Conservation (phyloP, 2,113 vertebrate genomes). For the Bufo gargarizans region DNA sequence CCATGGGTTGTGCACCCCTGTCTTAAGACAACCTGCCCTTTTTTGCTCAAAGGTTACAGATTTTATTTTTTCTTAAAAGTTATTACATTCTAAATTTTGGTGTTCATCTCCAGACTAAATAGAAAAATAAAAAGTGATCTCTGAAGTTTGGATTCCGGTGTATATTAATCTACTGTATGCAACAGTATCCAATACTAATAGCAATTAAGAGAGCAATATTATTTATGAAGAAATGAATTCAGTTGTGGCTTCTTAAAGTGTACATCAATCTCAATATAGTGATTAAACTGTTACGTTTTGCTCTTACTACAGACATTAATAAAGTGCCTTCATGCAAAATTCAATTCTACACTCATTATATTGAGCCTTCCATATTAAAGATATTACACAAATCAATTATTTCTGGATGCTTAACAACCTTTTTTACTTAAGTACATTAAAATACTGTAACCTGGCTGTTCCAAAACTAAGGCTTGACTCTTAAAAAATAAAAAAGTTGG, state of each 20-base stretch:
- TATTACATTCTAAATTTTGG: not conserved
- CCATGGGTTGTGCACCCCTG: no score
- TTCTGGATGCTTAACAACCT: conserved; percentile 17
- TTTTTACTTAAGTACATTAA: not conserved
- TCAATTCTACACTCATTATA: conserved; percentile 35
- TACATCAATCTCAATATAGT: conserved; percentile 36
- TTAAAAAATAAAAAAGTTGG: not conserved
- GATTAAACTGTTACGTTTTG: conserved; percentile 35
- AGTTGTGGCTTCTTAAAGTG: conserved; percentile 6
- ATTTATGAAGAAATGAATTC: conserved; percentile 29
- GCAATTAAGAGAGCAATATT: conserved; percentile 9
- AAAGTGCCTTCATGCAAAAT: conserved; percentile 29
- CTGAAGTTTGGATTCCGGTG: not conserved
- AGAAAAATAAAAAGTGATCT: not conserved
- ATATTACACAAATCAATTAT: conserved; percentile 16
- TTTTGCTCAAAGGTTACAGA: no score
- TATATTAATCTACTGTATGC: conserved; percentile 22
- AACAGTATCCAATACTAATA: conserved; percentile 2
- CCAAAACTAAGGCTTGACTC: not conserved
- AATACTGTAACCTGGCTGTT: not conserved
- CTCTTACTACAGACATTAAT: conserved; percentile 28
- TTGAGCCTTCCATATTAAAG: conserved; percentile 23
- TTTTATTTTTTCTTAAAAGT: no score
- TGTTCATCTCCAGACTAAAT: not conserved
- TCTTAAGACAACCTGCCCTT: no score